Conservation (phyloP, 1,140 invertebrate species). For the Trichonephila clavipes region DNA sequence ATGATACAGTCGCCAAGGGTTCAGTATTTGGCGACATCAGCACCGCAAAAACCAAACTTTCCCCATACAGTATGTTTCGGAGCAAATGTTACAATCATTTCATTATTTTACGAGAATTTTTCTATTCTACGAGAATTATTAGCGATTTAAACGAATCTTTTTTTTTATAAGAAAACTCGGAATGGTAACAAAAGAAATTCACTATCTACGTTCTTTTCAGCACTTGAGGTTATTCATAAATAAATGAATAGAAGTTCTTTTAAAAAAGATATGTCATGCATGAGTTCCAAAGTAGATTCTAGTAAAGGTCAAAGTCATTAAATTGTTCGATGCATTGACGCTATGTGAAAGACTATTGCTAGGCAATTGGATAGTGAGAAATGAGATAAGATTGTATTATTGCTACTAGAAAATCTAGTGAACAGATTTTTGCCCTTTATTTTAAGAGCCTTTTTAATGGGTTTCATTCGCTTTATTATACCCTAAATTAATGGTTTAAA, state of each 20-base stretch:
- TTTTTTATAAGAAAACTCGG: not conserved
- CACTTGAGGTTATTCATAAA: conserved; percentile 53
- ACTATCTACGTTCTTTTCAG: conserved; percentile 51
- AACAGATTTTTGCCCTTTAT: not conserved
- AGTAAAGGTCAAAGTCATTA: conserved; percentile 20
- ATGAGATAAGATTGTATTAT: not conserved
- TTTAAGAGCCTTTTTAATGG: not conserved
- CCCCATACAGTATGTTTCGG: not conserved
- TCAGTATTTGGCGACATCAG: not conserved
- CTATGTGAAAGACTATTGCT: conserved; percentile 48
- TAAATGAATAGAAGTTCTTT: conserved; percentile 44
- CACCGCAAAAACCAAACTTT: not conserved
- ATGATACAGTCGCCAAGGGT: not conserved
- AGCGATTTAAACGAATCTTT: not conserved
- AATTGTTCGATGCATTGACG: conserved; percentile 42
- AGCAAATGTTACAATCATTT: not conserved
- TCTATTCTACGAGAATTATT: conserved; percentile 3
- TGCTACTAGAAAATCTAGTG: conserved; percentile 3
- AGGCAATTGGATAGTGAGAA: conserved; percentile 28
- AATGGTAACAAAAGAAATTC: not conserved
- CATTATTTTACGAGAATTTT: conserved; percentile 20
- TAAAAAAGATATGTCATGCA: conserved; percentile 60
- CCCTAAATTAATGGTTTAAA: not conserved
- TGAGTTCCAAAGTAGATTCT: not conserved
- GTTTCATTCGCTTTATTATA: not conserved